Evolutionary conservation across 2,888 invertebrate species (phyloP).

Genomic region (Schrankia costaestrigalis): DNA sequence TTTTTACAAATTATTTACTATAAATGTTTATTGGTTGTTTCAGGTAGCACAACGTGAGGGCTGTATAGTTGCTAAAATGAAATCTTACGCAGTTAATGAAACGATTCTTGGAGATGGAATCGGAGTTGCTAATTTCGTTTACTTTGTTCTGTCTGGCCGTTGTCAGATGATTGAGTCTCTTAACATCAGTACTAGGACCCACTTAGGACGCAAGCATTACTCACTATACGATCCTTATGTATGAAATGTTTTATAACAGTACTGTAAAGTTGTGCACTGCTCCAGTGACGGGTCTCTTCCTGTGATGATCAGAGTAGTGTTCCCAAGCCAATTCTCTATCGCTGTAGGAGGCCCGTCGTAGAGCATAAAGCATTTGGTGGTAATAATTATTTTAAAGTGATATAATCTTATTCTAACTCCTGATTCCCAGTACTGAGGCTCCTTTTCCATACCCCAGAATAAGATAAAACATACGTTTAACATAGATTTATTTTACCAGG

Average conservation of each 20-base stretch:
- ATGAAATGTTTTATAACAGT: conserved; percentile 24
- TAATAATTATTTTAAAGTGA: no score
- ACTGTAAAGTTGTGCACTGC: not conserved
- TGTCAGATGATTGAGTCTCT: conserved; percentile 82
- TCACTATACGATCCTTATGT: conserved; percentile 72
- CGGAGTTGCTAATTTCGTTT: conserved; percentile 70
- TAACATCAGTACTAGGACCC: conserved; percentile 56
- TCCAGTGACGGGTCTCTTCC: no score
- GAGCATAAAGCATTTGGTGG: no score
- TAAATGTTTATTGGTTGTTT: conserved; percentile 1
- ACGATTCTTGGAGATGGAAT: conserved; percentile 77
- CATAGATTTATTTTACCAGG: conserved; percentile 29
- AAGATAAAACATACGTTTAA: no score
- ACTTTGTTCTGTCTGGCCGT: conserved; percentile 81
- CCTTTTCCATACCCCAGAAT: no score
- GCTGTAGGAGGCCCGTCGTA: no score
- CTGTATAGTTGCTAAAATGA: conserved; percentile 83
- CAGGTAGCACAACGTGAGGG: conserved; percentile 82
- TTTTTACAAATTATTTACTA: not conserved
- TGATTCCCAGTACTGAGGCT: no score
- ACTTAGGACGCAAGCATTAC: conserved; percentile 58
- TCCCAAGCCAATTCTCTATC: no score
- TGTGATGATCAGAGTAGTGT: no score
- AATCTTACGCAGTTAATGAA: conserved; percentile 76
- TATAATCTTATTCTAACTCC: no score